A percentile compares a stretch with the other conserved stretches of the same genome.
Evolutionary conservation across 1,140 invertebrate species (phyloP).

Genomic region (Popillia japonica): DNA sequence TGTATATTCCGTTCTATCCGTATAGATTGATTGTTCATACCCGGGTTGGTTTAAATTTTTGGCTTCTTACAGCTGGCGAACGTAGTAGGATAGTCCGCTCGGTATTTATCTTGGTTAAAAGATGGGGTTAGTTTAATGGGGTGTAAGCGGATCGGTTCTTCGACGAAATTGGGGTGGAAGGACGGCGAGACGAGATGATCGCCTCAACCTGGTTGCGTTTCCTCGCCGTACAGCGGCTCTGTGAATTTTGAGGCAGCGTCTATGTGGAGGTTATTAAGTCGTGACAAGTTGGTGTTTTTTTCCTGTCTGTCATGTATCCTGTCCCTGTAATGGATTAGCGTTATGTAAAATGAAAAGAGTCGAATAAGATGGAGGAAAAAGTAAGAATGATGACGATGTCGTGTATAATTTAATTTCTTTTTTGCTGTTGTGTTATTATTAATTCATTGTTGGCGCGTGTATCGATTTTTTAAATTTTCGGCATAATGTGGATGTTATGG

Average conservation of each 20-base stretch:
- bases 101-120: constrained; percentile 19
- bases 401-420: neutral
- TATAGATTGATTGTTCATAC: neutral
- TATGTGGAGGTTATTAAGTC: neutral
- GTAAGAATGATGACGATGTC: neutral
- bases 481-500: too few species aligned
- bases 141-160: neutral
- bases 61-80: neutral
- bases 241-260: neutral
- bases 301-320: neutral
- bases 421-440: neutral
- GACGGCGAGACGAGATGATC: neutral
- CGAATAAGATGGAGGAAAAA: neutral
- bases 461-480: too few species aligned
- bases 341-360: neutral
- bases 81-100: neutral
- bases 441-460: too few species aligned
- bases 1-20: neutral
- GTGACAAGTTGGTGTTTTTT: constrained; percentile 18
- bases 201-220: neutral
- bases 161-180: constrained; percentile 1
- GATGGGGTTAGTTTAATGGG: constrained; percentile 14
- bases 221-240: neutral
- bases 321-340: neutral
- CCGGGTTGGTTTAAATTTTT: neutral